A percentile compares a stretch with the other conserved stretches of the same genome.
Evolutionary conservation across 2,888 invertebrate species (phyloP).

Genomic region (Parnassius orleans): DNA sequence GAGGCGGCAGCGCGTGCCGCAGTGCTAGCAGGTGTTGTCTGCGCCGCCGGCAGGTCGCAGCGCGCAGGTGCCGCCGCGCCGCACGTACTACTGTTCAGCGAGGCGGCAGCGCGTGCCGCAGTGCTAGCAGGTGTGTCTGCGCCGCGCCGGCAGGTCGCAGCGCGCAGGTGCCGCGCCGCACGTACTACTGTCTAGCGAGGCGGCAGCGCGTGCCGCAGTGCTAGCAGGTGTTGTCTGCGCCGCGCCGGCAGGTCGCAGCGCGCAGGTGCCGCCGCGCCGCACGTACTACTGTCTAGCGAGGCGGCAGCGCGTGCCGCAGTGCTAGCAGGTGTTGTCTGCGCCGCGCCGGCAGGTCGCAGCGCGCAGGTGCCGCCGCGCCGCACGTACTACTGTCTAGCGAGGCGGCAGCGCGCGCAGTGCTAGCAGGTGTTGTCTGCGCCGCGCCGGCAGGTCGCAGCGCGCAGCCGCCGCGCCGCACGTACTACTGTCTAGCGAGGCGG

Average conservation of each 20-base stretch:
- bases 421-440: constrained; percentile 10
- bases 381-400: constrained; percentile 19
- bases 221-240: constrained; percentile 11
- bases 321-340: constrained; percentile 11
- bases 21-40: constrained; percentile 6
- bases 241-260: constrained; percentile 21
- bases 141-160: constrained; percentile 21
- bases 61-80: constrained; percentile 28
- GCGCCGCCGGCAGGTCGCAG: constrained; percentile 21
- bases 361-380: constrained; percentile 28
- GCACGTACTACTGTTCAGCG: constrained; percentile 22
- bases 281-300: constrained; percentile 9
- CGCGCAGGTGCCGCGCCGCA: constrained; percentile 24
- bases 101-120: constrained; percentile 2
- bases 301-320: constrained; percentile 4
- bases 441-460: constrained; percentile 21
- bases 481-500: not conserved
- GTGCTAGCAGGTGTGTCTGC: constrained; percentile 7
- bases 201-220: constrained; percentile 5
- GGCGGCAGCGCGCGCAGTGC: constrained; percentile 7
- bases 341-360: constrained; percentile 18
- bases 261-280: constrained; percentile 30
- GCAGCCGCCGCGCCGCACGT: constrained; percentile 32
- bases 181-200: not conserved
- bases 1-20: constrained; percentile 2